Evolutionary conservation across 2,888 invertebrate species (phyloP), one percentile per base, ranked within the genome.

Genomic region (Dynastes grantii): DNA sequence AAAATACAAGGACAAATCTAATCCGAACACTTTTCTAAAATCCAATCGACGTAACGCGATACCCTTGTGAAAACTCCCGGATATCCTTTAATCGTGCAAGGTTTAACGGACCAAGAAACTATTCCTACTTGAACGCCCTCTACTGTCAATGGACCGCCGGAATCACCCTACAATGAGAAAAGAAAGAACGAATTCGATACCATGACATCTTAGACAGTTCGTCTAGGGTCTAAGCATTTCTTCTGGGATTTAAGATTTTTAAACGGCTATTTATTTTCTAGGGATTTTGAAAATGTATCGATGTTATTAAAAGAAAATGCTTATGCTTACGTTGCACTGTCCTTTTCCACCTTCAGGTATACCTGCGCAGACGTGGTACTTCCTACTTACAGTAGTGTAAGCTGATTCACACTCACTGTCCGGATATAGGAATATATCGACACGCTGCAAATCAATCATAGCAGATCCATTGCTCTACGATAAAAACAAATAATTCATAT

Each of bases 61-160:
- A 90, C 89, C 80, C 88, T 87, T 0, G 90, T 88, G 71, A 88
- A 90, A 9, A 90, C 89, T 4, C 90, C 90, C 0, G 90, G 90
- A 82, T 87, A 89, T 11, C 88, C 88, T 1, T 86, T 85, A 3
- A 85, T 81, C 0, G 89, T 85, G 68, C 90, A 90, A 2, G 90
- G 90, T 80, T 90, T 90, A 0, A 86, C 82, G 77, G 89, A 89
- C 90, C 90, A 90, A 0, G 90, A 90, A 1, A 90, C 90, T 51
- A 90, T 87, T 27, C 90, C 90, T 8, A 89, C 85, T 81, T 89
- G 88, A 13, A 85, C 85, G 40, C 86, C 87, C 78, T 85, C 83
- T 0, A 85, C 85, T 3, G 88, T 79, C 13, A 90, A 81, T 8
- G 90, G 90, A 0, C 90, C 90, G 2, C 90, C 90, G 0, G 90